Evolutionary conservation across 2,797 vertebrate species (phyloP).

Genomic region (Chaunax sp.): DNA sequence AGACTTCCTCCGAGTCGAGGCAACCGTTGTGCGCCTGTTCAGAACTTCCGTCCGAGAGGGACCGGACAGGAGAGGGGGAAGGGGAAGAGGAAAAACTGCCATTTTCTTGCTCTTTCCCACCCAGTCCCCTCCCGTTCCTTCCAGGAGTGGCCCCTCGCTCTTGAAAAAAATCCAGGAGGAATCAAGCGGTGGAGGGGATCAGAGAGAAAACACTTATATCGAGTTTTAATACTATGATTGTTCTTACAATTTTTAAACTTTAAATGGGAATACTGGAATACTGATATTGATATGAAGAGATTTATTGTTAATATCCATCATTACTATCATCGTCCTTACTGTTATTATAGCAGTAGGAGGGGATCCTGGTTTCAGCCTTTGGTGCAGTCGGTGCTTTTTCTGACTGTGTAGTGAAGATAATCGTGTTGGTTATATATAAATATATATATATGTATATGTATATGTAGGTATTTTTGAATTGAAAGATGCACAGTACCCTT

Average conservation of each 20-base stretch:
- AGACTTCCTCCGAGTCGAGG: slow-evolving; percentile 60
- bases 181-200: slow-evolving; percentile 37
- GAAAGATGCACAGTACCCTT: slow-evolving; percentile 47
- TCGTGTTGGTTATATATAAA: slow-evolving; percentile 28
- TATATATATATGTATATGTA: slow-evolving; percentile 15
- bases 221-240: slow-evolving; percentile 86
- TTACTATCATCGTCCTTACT: slow-evolving; percentile 85
- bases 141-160: slow-evolving; percentile 63
- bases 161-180: slow-evolving; percentile 59
- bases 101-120: slow-evolving; percentile 77
- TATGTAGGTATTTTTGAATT: slow-evolving; percentile 63
- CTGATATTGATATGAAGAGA: slow-evolving; percentile 80
- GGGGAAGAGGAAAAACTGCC: slow-evolving; percentile 78
- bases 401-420: slow-evolving; percentile 44
- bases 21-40: slow-evolving; percentile 53
- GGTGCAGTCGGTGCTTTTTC: slow-evolving; percentile 20
- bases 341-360: slow-evolving; percentile 68
- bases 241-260: slow-evolving; percentile 88
- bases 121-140: slow-evolving; percentile 68
- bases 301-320: slow-evolving; percentile 79
- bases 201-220: slow-evolving; percentile 75
- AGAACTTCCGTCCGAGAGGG: slow-evolving; percentile 59
- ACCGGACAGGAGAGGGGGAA: slow-evolving; percentile 61
- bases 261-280: slow-evolving; percentile 79
- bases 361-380: slow-evolving; percentile 38